Percentiles rank a stretch among this genome's conserved stretches.
Conservation (phyloP, 1,140 invertebrate species). For the Bombus terrestris region DNA sequence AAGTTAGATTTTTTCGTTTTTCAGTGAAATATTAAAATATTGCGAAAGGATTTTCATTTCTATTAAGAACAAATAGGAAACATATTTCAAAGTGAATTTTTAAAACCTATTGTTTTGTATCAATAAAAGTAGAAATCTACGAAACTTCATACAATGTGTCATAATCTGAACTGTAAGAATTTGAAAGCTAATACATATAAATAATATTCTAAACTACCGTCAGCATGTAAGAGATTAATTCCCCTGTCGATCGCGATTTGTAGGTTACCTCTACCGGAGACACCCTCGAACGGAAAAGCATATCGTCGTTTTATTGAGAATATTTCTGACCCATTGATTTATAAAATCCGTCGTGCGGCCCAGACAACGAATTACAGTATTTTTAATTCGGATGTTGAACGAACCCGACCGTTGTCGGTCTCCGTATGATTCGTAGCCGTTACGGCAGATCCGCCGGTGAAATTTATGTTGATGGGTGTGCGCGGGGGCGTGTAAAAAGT, state of each 20-base stretch:
- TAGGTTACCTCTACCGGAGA: neutral
- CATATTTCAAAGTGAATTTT: neutral
- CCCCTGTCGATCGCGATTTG: neutral
- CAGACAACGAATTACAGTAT: slow-evolving; percentile 49
- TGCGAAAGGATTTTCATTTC: too few species aligned
- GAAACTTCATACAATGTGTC: neutral
- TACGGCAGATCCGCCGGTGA: neutral
- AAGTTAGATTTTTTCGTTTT: too few species aligned
- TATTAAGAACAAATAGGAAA: too few species aligned
- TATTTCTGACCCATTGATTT: slow-evolving; percentile 44
- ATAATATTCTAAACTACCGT: neutral
- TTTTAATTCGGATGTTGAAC: slow-evolving; percentile 54
- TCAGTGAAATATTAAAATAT: too few species aligned
- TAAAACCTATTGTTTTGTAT: neutral
- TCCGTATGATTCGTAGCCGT: slow-evolving; percentile 38
- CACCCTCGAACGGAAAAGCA: slow-evolving; percentile 39
- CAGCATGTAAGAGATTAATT: too few species aligned
- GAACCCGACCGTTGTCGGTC: slow-evolving; percentile 38
- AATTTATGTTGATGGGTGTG: slow-evolving; percentile 34
- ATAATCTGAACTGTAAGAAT: too few species aligned
- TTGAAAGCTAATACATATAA: too few species aligned
- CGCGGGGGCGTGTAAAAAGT: neutral
- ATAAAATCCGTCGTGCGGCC: slow-evolving; percentile 17
- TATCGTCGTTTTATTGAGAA: slow-evolving; percentile 36
- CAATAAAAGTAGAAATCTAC: neutral